Conservation (phyloP, 1,140 invertebrate genomes). For the Sarcophaga bullata region DNA sequence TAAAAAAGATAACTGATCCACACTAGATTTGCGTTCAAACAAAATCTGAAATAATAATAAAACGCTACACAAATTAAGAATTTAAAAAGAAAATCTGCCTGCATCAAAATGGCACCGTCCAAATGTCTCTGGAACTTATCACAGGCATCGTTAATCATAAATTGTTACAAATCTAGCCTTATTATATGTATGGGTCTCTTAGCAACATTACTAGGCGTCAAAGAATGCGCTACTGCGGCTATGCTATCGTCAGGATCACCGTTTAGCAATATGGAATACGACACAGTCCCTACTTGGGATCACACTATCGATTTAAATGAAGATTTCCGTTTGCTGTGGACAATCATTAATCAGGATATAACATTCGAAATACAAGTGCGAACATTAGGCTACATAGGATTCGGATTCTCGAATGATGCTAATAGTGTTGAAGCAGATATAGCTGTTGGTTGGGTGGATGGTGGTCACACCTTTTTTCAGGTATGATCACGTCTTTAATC, state of each 20-base stretch:
- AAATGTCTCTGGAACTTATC: constrained; percentile 36
- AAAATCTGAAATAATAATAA: background rate
- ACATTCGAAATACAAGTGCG: constrained; percentile 79
- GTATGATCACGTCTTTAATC: constrained; percentile 60
- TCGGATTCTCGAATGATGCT: constrained; percentile 78
- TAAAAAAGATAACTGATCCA: background rate
- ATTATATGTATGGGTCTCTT: constrained; percentile 10
- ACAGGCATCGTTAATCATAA: constrained; percentile 35
- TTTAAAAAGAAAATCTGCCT: background rate
- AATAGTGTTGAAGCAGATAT: constrained; percentile 73
- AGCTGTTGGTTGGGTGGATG: constrained; percentile 75
- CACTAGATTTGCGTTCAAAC: background rate
- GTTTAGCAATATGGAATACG: constrained; percentile 30
- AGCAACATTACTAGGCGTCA: background rate
- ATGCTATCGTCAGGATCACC: background rate
- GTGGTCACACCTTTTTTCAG: constrained; percentile 73
- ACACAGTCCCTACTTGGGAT: constrained; percentile 44
- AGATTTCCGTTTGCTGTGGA: constrained; percentile 67
- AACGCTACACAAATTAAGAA: background rate
- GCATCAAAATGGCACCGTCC: constrained; percentile 25
- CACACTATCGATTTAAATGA: constrained; percentile 61
- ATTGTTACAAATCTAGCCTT: constrained; percentile 17
- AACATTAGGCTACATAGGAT: constrained; percentile 79
- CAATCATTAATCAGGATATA: constrained; percentile 70
- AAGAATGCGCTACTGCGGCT: background rate